phyloP scores from a whole-genome alignment of 2,113 vertebrate species.

The Epinephelus lanceolatus region DNA sequence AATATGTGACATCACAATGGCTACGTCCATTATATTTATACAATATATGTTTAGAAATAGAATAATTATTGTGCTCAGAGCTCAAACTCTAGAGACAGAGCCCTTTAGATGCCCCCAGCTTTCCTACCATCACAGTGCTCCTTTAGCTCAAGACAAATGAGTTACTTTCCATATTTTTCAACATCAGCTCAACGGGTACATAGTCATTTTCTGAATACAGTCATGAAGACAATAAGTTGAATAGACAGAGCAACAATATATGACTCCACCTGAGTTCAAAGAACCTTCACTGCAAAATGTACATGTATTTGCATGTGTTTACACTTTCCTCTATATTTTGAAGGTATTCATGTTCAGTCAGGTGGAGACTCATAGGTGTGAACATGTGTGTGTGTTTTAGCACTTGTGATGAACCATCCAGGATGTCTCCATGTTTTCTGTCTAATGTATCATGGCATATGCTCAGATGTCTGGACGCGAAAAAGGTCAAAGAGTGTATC shows the following conservation, averaged over 20 bases:
- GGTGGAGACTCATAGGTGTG: neutral
- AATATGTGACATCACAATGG: too few species aligned
- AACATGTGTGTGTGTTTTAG: neutral
- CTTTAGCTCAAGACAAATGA: neutral
- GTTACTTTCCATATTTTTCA: neutral
- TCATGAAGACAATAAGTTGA: neutral
- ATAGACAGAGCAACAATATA: neutral
- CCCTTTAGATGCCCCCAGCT: neutral
- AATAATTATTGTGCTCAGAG: neutral
- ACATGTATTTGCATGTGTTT: neutral
- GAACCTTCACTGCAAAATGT: neutral
- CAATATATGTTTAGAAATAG: neutral
- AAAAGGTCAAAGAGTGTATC: neutral
- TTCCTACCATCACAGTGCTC: neutral
- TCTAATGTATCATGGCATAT: neutral
- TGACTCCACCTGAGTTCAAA: neutral
- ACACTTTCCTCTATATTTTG: neutral
- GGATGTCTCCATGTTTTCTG: neutral
- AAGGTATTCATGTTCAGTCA: neutral
- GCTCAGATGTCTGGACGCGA: neutral
- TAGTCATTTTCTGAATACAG: neutral
- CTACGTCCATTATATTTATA: too few species aligned
- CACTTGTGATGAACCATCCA: constrained; percentile 10
- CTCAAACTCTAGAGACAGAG: neutral
- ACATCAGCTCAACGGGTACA: neutral